Base-by-base conservation (phyloP, 2,888 invertebrate genomes). In the Neoaliturus tenellus region DNA sequence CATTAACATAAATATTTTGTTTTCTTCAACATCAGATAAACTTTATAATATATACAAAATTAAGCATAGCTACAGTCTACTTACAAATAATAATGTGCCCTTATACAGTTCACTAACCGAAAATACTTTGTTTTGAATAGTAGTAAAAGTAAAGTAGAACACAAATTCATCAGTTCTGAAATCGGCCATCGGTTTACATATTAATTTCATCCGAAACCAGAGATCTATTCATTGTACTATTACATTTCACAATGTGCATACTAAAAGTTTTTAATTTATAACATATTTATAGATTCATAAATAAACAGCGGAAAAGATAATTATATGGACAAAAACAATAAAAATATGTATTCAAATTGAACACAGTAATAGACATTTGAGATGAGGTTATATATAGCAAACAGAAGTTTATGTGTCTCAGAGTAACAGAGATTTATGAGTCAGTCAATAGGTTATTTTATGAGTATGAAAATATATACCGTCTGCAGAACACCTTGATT, bases 1-100 rank as follows among this genome's bases (percentile, higher is more conserved):
- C 44, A 55, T 75, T 78, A 78, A 78, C 78, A 78, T 78, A 51
- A 48, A 78, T 78, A 78, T 78, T 78, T 31, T 41, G 20, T 73
- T 55, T 55, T 33, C 20, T 55, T 48, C 78, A 39, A 44, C 28
- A 75, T 75, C 14, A 12, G 17, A 75, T 75, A 75, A 75, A 75
- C 73, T 75, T 71, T 20, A 23, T 31, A 62, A 62, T 62, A 25
- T 62, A 31, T 62, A 62, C 62, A 28, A 62, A 62, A 62, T 62
- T 62, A 62, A 31, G 62, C n/a, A n/a, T n/a, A n/a, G n/a, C 62
- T 28, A 28, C 62, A 62, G 62, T 62, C 62, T 62, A 62, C 28
- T 62, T 62, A 62, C 8, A 62, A 62, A 55, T 62, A 28, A 62
- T 62, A 62, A 62, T 28, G 25, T 62, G 62, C 62, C 31, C 62